Percentiles rank a stretch among this genome's conserved stretches.
These are phyloP conservation scores for Strigamia crassipes DNA, from an alignment of 2,888 invertebrate species.

Conservation along the genomic window DNA sequence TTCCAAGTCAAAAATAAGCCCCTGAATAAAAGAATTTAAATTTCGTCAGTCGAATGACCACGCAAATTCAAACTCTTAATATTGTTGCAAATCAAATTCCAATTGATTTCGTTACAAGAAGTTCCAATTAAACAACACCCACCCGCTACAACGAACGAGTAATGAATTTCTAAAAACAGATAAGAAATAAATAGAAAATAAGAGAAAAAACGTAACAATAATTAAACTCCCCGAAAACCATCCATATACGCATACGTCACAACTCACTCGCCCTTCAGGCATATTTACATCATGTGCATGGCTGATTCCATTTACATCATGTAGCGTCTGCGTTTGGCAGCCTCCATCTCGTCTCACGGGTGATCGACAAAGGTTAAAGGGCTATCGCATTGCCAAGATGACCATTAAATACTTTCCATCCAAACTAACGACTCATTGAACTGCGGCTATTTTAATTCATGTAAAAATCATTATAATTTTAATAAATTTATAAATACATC, in stretches of 20 bases:
- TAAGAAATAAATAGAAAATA: slow-evolving; percentile 4
- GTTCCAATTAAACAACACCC: not conserved
- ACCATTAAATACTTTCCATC: slow-evolving; percentile 23
- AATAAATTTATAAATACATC: not conserved
- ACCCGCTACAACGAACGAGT: not conserved
- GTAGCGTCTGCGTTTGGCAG: slow-evolving; percentile 27
- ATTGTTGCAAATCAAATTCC: slow-evolving; percentile 11
- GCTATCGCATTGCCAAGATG: slow-evolving; percentile 29
- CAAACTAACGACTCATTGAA: not conserved
- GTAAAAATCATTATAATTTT: not conserved
- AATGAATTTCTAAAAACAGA: not conserved
- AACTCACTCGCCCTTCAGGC: not conserved
- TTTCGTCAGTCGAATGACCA: not conserved
- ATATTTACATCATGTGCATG: slow-evolving; percentile 25
- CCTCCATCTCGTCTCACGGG: slow-evolving; percentile 32
- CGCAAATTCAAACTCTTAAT: not conserved
- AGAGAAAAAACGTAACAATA: not conserved
- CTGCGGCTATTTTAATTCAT: not conserved
- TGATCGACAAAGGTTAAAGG: slow-evolving; percentile 38
- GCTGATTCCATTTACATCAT: slow-evolving; percentile 35
- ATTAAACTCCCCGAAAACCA: not conserved
- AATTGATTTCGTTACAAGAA: not conserved
- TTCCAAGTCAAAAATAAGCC: not conserved
- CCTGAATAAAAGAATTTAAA: not conserved
- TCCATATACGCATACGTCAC: not conserved